Base-by-base conservation (phyloP, 30 jellyfish, hydroid and myxozoan species). In the Catostylus mosaicus region DNA sequence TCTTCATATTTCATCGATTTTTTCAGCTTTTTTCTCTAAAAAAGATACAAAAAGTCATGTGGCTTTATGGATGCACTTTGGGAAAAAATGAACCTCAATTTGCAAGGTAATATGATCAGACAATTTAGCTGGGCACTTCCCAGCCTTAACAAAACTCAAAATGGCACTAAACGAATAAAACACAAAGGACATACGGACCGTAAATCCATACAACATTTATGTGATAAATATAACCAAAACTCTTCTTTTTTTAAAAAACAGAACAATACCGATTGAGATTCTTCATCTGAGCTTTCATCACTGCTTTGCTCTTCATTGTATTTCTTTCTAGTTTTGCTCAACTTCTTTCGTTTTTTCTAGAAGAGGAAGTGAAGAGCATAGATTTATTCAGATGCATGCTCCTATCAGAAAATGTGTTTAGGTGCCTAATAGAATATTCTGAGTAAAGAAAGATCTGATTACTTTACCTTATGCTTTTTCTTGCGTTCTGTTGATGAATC, bases 401-500 rank as follows among this genome's bases (percentile, higher is more conserved):
- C n/a, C n/a, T n/a, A n/a, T n/a, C n/a, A n/a, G n/a, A n/a, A n/a
- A n/a, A n/a, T n/a, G n/a, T n/a, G n/a, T n/a, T n/a, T n/a, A n/a
- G n/a, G n/a, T n/a, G n/a, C n/a, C n/a, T n/a, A n/a, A n/a, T n/a
- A n/a, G n/a, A n/a, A n/a, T n/a, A n/a, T n/a, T n/a, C n/a, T n/a
- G n/a, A n/a, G n/a, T n/a, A n/a, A n/a, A n/a, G n/a, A n/a, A n/a
- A n/a, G n/a, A n/a, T n/a, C n/a, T n/a, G n/a, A n/a, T n/a, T n/a
- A n/a, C 2, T 16, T 12, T 30, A 79, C 89, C 89, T 65, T 79
- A 29, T 33, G 75, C 33, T 52, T 79, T 26, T 47, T 64, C 51
- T 40, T 36, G 56, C 19, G 51, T 24, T 79, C 89, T 79, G 80
- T 64, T 79, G 89, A 79, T 65, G 89, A 63, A 63, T 79, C 78